These are phyloP conservation scores for Gymnocheta viridis DNA, from an alignment of 2,888 invertebrate species.

Conservation along the genomic window DNA sequence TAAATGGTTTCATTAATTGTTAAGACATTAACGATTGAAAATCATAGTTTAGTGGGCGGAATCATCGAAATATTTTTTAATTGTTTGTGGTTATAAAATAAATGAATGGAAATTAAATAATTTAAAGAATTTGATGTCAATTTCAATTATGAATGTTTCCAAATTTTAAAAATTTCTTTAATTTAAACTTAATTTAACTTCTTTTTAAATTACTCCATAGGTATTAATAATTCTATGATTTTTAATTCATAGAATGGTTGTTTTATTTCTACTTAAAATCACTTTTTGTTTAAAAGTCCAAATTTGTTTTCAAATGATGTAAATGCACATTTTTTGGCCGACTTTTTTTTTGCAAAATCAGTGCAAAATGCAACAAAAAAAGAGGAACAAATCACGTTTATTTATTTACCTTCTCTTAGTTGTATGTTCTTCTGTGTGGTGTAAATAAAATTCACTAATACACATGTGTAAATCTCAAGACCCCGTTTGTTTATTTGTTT, in stretches of 20 bases:
- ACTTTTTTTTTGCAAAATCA: conserved; percentile 44
- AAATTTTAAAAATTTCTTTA: neutral
- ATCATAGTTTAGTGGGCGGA: neutral
- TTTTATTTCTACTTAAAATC: neutral
- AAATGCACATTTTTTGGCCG: conserved; percentile 33
- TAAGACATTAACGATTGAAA: neutral
- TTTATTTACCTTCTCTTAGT: conserved; percentile 53
- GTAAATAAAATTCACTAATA: conserved; percentile 39
- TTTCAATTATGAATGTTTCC: too few species aligned
- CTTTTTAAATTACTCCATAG: neutral
- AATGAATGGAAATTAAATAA: too few species aligned
- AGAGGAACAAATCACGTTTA: conserved; percentile 1
- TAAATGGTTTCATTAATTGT: neutral
- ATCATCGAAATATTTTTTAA: neutral
- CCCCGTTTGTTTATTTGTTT: conserved; percentile 70
- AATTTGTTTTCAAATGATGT: neutral
- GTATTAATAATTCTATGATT: neutral
- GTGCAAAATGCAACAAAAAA: neutral
- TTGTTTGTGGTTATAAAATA: neutral
- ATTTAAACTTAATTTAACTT: neutral
- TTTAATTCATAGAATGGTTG: neutral
- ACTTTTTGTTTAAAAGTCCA: neutral
- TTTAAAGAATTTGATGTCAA: too few species aligned
- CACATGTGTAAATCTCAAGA: conserved; percentile 72
- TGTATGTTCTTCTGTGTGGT: conserved; percentile 20